Percentiles rank a stretch among this genome's conserved stretches.
These are phyloP conservation scores for Panonychus citri DNA, from an alignment of 1,140 invertebrate genomes.

Conservation along the genomic window DNA sequence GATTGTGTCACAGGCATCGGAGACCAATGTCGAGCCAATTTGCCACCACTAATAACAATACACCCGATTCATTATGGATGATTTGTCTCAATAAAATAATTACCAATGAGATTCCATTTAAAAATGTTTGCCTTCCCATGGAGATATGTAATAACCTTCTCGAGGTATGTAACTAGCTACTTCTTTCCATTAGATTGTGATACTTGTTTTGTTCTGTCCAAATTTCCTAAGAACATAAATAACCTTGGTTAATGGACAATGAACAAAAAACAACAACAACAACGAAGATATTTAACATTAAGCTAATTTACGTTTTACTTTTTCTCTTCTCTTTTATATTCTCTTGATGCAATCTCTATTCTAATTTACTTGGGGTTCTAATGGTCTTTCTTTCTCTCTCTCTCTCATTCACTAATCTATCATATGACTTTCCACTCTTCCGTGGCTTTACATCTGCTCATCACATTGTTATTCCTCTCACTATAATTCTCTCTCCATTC, in stretches of 20 bases:
- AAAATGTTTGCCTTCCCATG: not conserved
- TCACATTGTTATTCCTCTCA: not conserved
- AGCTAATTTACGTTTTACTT: too few relatives aligned
- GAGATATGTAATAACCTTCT: constrained; percentile 8
- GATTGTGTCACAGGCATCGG: too few relatives aligned
- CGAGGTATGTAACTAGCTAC: not conserved
- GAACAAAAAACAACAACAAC: too few relatives aligned
- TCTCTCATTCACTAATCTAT: not conserved
- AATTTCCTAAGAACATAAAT: too few relatives aligned
- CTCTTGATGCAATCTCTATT: too few relatives aligned
- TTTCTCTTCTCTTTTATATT: too few relatives aligned
- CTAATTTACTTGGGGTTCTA: not conserved
- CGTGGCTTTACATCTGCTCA: not conserved
- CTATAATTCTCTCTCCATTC: not conserved
- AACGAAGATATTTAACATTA: too few relatives aligned
- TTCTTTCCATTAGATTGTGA: not conserved
- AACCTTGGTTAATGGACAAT: too few relatives aligned
- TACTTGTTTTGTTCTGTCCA: too few relatives aligned
- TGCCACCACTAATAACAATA: not conserved
- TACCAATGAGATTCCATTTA: not conserved
- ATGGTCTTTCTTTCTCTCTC: not conserved
- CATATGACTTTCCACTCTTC: not conserved
- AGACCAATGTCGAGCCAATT: too few relatives aligned
- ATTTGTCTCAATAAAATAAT: constrained; percentile 4
- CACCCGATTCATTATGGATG: not conserved